Base-by-base conservation (phyloP, 2,888 invertebrate genomes). In the Merodon equestris region DNA sequence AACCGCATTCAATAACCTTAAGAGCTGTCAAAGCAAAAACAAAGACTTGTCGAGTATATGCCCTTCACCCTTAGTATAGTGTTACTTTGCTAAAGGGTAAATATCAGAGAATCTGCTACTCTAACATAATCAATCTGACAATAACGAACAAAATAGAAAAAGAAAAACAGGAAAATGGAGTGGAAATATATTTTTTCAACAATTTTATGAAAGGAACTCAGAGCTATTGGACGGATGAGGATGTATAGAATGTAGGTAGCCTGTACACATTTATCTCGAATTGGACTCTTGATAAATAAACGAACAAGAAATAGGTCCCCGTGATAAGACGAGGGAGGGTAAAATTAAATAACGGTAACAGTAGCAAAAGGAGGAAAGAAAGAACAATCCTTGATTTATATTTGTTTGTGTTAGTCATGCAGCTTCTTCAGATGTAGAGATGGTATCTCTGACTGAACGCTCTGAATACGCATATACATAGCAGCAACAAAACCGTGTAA, bases 231-330 rank as follows among this genome's bases (percentile, higher is more conserved):
- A 4, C 38, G 51, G 44, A 27, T 27, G 27, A 12, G 34, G 47
- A 48, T 54, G 42, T 38, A 19, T 36, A 57, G 56, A 50, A 58
- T 27, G 27, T n/a, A n/a, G 27, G 66, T 36, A 44, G 50, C 40
- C 57, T 76, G 67, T 72, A 61, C 51, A 72, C 72, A 72, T 77
- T 77, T 72, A 77, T 77, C 76, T 61, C 61, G 76, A 66, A 77
- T 77, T 77, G 72, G 72, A 77, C 76, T 72, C 72, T 72, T 77
- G 72, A 72, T 72, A 77, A 77, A 72, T 66, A 72, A 34, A 76
- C 56, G 50, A 19, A 57, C 19, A n/a, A 56, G 51, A 51, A 64
- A 68, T 45, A 34, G 56, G 47, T 38, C 18, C 14, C 63, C 63
- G 10, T 4, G 2, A 27, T 14, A 27, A 15, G 13, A 7, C 7